Percentiles rank a stretch among this genome's conserved stretches.
Evolutionary conservation across 2,797 vertebrate species (phyloP).

Genomic region (Amniataba percoides): DNA sequence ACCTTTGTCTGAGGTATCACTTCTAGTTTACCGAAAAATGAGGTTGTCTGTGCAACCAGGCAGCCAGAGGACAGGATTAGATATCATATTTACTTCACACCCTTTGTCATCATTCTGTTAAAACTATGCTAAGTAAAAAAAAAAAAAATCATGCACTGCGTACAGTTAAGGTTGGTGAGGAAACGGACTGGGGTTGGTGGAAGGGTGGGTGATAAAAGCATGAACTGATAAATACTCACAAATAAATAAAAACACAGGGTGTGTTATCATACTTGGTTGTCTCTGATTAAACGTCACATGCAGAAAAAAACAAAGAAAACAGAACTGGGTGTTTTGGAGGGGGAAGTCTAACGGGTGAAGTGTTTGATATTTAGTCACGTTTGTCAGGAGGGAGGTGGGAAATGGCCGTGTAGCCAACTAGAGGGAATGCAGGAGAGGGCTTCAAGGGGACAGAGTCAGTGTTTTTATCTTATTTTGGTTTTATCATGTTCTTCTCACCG

Average conservation of each 20-base stretch:
- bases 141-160: slow-evolving; percentile 52
- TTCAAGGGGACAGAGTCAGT: slow-evolving; percentile 63
- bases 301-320: slow-evolving; percentile 62
- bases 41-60: not conserved
- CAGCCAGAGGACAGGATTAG: not conserved
- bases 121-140: not conserved
- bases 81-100: slow-evolving; percentile 2
- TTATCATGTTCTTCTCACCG: slow-evolving; percentile 82
- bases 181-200: slow-evolving; percentile 43
- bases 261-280: slow-evolving; percentile 46
- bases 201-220: slow-evolving; percentile 33
- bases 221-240: slow-evolving; percentile 34
- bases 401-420: slow-evolving; percentile 43
- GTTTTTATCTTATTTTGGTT: slow-evolving; percentile 45
- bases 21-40: not conserved
- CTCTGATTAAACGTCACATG: slow-evolving; percentile 60
- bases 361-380: slow-evolving; percentile 51
- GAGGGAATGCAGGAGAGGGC: slow-evolving; percentile 57
- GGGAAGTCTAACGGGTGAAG: slow-evolving; percentile 37
- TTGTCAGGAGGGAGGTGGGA: slow-evolving; percentile 47
- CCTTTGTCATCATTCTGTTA: slow-evolving; percentile 13
- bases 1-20: not conserved
- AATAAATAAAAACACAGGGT: slow-evolving; percentile 43
- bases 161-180: slow-evolving; percentile 38
- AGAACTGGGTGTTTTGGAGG: slow-evolving; percentile 50